phyloP scores from a whole-genome alignment of 2,797 vertebrate species.

The Cuculus canorus region DNA sequence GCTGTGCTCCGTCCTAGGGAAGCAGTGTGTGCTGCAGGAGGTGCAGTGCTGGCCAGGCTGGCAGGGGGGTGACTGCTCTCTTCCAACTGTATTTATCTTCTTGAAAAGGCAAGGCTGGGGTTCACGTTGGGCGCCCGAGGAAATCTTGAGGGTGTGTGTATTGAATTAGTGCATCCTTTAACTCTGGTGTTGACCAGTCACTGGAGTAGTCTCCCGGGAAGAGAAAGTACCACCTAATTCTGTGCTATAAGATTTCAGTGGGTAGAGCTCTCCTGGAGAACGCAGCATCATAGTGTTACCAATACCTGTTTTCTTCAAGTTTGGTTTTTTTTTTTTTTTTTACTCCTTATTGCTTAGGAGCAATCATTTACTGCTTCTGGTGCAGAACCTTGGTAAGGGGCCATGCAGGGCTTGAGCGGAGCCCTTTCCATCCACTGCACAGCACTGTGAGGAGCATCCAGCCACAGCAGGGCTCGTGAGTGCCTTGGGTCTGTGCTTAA shows the following conservation, averaged over 20 bases:
- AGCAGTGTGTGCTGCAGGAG: neutral
- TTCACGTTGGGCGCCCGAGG: neutral
- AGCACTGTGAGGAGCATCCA: neutral
- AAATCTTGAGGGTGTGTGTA: neutral
- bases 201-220: neutral
- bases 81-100: neutral
- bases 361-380: neutral
- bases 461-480: neutral
- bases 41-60: neutral
- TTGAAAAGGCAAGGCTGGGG: neutral
- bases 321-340: neutral
- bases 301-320: neutral
- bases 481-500: accelerated
- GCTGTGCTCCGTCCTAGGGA: neutral
- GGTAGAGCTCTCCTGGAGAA: neutral
- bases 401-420: neutral
- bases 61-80: neutral
- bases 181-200: neutral
- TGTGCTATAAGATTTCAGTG: neutral
- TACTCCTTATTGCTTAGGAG: neutral
- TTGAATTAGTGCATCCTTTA: neutral
- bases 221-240: neutral
- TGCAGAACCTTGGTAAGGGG: neutral
- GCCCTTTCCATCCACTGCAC: neutral
- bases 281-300: neutral